Base-by-base conservation (phyloP, 2,888 invertebrate genomes). In the Anthrax anthrax region DNA sequence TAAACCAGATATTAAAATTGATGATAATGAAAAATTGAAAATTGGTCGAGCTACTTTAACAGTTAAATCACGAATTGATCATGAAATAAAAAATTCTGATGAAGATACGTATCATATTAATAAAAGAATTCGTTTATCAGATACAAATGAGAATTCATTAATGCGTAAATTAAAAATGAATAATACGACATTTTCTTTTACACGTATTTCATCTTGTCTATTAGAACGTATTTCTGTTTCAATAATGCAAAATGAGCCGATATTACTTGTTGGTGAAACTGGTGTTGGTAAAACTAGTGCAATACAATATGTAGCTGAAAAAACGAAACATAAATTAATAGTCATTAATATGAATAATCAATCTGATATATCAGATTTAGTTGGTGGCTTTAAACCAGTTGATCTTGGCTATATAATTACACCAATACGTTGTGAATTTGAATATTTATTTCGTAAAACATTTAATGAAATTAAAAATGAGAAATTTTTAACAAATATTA, bases 311-410 rank as follows among this genome's bases (percentile, higher is more conserved):
- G 71, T 97, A 46, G 89, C 96, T 0, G 76, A 80, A 50, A 80
- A 83, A 53, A 79, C 88, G 0, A 84, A 88, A 0, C 84, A 88
- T 55, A 87, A 83, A 60, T 72, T 99, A 29, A 74, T 86, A 29
- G 96, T 97, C 1, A 87, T 99, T 19, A 99, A 99, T 63, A 89
- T 99, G 89, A 98, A 96, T 62, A 96, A 98, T 61, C 97, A 98
- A 62, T 96, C 94, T 40, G 98, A 99, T 68, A 89, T 89, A 10
- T 84, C 91, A 0, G 98, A 99, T 71, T 74, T 99, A 37, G 74
- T 99, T 0, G 98, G 98, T 47, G 97, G 98, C 51, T 90, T 88
- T 62, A 97, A 96, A 66, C 98, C 98, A 0, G 89, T 96, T 0
- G 92, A 96, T 63, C 65, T 95, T 13, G 85, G 84, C 58, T 81